Evolutionary conservation across 2,113 vertebrate genomes (phyloP), one percentile per base, ranked within the genome.

Genomic region (Haemorhous mexicanus): DNA sequence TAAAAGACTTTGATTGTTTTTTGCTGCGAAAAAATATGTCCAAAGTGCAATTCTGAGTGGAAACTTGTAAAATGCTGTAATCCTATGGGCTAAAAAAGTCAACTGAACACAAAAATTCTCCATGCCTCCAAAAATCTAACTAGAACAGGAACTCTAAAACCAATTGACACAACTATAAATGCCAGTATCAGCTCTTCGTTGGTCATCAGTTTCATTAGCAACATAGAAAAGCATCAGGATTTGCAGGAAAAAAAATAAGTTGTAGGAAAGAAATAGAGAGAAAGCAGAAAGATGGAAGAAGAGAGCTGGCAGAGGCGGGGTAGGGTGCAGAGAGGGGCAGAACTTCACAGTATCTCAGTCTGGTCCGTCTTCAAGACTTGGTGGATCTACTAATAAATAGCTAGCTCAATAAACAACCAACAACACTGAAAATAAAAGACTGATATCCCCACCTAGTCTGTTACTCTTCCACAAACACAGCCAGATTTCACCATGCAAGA

Each of bases 281-380:
- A 52, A 87, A 59, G 19, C 8, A 80, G 39, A 69, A 80, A 74
- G 15, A 56, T 1, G 1, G 27, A 63, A 73, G n/a, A 47, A 15
- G 3, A 28, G 22, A 78, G 2, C 6, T 53, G 35, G 11, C 23
- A 85, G n/a, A 39, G 11, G 49, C 0, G 0, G 2, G 2, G 7
- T 7, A 15, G 11, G 37, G 22, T 43, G 26, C 32, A 69, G 18
- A 33, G 7, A 43, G 6, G 11, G 7, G 3, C 13, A 76, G 13
- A 90, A 73, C 7, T 79, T 30, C 27, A 43, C 62, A 11, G 28
- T 32, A 24, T 66, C 55, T 46, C 50, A 26, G n/a, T 37, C 13
- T 27, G 3, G 19, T 56, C 24, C 18, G 44, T 47, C 59, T 66
- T 56, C 52, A 77, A 84, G 37, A 50, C 4, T 69, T 15, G 2